These are phyloP conservation scores for Limosa lapponica DNA, from an alignment of 2,797 vertebrate genomes.

Conservation along the genomic window DNA sequence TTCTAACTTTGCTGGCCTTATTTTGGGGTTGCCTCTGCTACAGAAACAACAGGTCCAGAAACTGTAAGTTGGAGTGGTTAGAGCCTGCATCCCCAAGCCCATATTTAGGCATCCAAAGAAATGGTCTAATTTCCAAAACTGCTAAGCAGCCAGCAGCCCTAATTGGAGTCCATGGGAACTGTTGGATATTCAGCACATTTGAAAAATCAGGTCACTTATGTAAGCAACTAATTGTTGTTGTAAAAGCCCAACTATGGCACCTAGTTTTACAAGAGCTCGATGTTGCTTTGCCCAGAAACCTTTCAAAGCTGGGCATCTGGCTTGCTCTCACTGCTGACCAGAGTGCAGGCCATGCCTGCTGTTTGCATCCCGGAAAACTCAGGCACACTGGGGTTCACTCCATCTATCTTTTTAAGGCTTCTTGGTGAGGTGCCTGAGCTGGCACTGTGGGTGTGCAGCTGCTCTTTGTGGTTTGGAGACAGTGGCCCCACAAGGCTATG, in stretches of 20 bases:
- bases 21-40: background rate
- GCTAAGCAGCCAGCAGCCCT: slow-evolving; percentile 14
- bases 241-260: background rate
- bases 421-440: rapidly evolving
- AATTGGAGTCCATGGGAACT: slow-evolving; percentile 49
- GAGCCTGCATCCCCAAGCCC: background rate
- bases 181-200: background rate
- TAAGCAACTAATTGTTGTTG: slow-evolving; percentile 30
- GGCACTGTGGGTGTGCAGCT: background rate
- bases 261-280: background rate
- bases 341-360: background rate
- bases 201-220: slow-evolving; percentile 57
- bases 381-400: rapidly evolving
- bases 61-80: background rate
- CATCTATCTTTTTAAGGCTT: rapidly evolving
- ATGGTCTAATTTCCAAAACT: slow-evolving; percentile 37
- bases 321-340: background rate
- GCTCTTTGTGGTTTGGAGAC: background rate
- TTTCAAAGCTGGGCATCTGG: background rate
- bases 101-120: slow-evolving; percentile 35
- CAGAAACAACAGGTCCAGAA: slow-evolving; percentile 8
- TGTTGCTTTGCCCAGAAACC: background rate
- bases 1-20: background rate
- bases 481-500: background rate
- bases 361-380: background rate